Conservation (phyloP, 53 echinoderm and acorn worm species). For the Antedon mediterranea region DNA sequence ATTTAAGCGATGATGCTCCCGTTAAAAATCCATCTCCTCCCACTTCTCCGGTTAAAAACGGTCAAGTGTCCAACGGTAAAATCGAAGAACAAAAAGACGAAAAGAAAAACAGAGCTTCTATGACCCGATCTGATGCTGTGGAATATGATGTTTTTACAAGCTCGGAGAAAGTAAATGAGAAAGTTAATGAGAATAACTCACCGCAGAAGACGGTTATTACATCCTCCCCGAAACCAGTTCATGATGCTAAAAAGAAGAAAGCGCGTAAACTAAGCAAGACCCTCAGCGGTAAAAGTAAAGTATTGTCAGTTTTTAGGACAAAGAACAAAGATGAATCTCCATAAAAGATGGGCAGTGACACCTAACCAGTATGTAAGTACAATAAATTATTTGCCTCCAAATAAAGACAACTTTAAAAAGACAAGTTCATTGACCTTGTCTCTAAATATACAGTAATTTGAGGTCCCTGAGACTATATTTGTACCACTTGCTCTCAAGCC, state of each 20-base stretch:
- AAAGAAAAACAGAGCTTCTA: neutral
- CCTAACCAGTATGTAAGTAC: neutral
- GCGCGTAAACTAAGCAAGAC: neutral
- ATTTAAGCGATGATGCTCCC: neutral
- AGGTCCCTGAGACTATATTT: no score
- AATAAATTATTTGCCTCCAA: neutral
- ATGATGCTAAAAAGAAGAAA: neutral
- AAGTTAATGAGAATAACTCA: neutral
- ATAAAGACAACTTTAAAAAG: no score
- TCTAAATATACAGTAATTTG: no score
- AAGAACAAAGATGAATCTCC: neutral
- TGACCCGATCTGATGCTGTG: neutral
- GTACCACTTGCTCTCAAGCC: no score
- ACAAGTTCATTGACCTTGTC: no score
- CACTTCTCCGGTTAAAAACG: neutral
- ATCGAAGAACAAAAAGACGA: neutral
- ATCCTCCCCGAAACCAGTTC: neutral
- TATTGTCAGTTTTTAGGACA: neutral
- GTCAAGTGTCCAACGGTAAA: neutral
- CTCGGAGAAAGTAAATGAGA: neutral
- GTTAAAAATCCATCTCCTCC: neutral
- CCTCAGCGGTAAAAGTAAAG: neutral
- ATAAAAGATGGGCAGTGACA: no score
- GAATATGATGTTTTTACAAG: neutral
- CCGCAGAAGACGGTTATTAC: neutral